Conservation (phyloP, 2,113 vertebrate species). For the Sinosuthora webbiana region DNA sequence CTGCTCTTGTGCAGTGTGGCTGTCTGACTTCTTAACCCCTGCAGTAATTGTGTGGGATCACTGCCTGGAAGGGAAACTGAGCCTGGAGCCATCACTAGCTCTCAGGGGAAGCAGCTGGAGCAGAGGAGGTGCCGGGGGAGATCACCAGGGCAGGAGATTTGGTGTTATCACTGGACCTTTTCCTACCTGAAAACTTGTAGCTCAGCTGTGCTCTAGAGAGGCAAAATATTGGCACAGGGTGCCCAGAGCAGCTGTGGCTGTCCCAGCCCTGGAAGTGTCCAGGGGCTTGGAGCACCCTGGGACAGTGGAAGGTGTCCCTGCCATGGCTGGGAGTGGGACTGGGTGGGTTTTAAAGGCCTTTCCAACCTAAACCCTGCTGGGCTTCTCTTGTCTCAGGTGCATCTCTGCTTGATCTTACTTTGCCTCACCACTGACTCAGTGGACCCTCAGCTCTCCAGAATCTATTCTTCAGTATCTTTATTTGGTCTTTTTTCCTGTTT, state of each 20-base stretch:
- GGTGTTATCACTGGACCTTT: neutral
- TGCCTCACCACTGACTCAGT: neutral
- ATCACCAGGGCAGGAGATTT: neutral
- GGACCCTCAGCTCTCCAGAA: neutral
- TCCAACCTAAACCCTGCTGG: neutral
- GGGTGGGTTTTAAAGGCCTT: neutral
- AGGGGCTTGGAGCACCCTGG: neutral
- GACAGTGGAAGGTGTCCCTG: fast-evolving
- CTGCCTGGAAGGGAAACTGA: neutral
- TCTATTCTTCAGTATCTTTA: neutral
- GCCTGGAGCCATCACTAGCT: neutral
- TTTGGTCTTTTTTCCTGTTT: neutral
- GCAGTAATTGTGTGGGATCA: no score
- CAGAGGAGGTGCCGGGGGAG: neutral
- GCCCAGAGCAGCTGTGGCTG: neutral
- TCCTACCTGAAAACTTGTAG: neutral
- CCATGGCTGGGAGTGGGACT: neutral
- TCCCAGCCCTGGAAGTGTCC: fast-evolving
- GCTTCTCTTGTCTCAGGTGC: neutral
- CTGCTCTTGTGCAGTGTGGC: neutral
- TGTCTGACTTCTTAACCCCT: neutral
- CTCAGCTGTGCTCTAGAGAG: neutral
- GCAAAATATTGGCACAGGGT: neutral
- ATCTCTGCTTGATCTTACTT: neutral
- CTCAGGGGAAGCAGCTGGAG: neutral